Evolutionary conservation across 2,888 invertebrate genomes (phyloP).

Genomic region (Netelia virgata): DNA sequence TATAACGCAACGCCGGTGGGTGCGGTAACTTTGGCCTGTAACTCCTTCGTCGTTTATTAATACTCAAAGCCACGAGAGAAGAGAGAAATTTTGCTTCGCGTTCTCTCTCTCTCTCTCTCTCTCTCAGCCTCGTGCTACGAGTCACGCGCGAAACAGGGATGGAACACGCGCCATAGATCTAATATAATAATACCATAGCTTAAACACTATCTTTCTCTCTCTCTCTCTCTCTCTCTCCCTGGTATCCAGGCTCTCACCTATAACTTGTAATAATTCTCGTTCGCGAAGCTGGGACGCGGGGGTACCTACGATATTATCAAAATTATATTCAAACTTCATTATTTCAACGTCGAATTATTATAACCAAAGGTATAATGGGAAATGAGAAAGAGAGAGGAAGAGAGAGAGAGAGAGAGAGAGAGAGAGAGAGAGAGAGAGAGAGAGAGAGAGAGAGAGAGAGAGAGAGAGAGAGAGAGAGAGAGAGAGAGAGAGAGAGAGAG

Average conservation of each 20-base stretch:
- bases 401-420: background rate
- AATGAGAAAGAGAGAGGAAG: too few relatives aligned
- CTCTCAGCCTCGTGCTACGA: conserved; percentile 9
- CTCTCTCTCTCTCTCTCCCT: background rate
- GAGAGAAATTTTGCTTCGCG: conserved; percentile 59
- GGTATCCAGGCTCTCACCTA: conserved; percentile 36
- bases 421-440: conserved; percentile 1
- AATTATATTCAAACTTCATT: conserved; percentile 70
- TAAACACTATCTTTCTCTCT: conserved; percentile 23
- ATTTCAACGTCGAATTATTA: conserved; percentile 65
- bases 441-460: conserved; percentile 10
- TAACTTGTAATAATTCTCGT: conserved; percentile 62
- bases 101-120: conserved; percentile 22
- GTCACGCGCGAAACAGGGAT: conserved; percentile 9
- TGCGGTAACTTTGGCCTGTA: conserved; percentile 58
- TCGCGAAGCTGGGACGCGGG: conserved; percentile 24
- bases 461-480: background rate
- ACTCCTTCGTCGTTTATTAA: conserved; percentile 64
- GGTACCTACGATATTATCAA: conserved; percentile 62
- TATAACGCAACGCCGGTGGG: conserved; percentile 55
- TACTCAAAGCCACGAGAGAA: conserved; percentile 61
- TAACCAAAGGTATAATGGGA: conserved; percentile 51
- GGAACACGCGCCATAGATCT: conserved; percentile 39
- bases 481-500: too few relatives aligned
- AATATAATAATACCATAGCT: conserved; percentile 62